These are phyloP conservation scores for Chrysocyon brachyurus DNA, from an alignment of 2,797 vertebrate species.

Conservation along the genomic window DNA sequence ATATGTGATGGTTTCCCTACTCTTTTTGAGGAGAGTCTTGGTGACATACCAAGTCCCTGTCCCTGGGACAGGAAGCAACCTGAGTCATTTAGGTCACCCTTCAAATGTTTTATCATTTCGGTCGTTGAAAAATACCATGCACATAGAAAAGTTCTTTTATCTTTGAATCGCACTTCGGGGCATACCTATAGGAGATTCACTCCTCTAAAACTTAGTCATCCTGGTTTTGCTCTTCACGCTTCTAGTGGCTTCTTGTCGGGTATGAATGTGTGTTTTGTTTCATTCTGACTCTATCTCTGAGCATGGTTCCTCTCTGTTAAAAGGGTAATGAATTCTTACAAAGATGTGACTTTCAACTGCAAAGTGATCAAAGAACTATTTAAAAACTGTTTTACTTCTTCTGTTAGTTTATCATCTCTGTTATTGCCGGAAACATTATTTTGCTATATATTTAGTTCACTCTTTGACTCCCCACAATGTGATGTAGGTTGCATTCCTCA, in stretches of 20 bases:
- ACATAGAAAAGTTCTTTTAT: slow-evolving; percentile 62
- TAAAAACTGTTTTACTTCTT: slow-evolving; percentile 73
- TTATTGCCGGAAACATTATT: slow-evolving; percentile 69
- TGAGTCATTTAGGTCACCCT: slow-evolving; percentile 66
- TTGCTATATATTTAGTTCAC: slow-evolving; percentile 42
- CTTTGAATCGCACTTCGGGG: slow-evolving; percentile 54
- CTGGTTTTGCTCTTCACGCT: slow-evolving; percentile 55
- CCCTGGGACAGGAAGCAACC: slow-evolving; percentile 66
- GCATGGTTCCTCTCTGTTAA: slow-evolving; percentile 69
- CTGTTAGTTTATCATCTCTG: slow-evolving; percentile 64
- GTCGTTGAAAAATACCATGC: slow-evolving; percentile 59
- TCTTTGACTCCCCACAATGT: slow-evolving; percentile 3
- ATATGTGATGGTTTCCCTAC: background rate
- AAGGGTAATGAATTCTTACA: slow-evolving; percentile 70
- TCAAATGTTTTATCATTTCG: slow-evolving; percentile 71
- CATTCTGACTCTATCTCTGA: background rate
- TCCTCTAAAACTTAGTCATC: slow-evolving; percentile 57
- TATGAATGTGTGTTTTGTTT: slow-evolving; percentile 72
- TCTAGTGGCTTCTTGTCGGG: slow-evolving; percentile 46
- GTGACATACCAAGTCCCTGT: slow-evolving; percentile 23
- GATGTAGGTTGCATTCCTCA: slow-evolving; percentile 40
- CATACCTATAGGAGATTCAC: slow-evolving; percentile 69
- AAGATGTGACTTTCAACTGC: slow-evolving; percentile 72
- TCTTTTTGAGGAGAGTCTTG: slow-evolving; percentile 45
- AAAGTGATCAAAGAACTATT: slow-evolving; percentile 78